Conservation (phyloP, 2,797 vertebrate species). For the Limnodromus scolopaceus region DNA sequence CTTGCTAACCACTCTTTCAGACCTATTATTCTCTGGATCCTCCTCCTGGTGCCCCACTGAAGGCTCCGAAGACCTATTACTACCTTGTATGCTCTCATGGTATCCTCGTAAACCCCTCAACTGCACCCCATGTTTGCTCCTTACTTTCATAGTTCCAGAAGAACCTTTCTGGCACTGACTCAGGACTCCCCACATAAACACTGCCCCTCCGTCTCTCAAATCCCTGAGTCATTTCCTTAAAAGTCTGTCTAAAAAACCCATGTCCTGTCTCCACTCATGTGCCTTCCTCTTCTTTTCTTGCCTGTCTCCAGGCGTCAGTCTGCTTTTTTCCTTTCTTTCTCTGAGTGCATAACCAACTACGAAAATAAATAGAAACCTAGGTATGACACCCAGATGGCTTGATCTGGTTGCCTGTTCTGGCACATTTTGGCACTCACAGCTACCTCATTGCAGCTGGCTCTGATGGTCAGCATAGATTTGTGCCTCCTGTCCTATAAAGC, state of each 20-base stretch:
- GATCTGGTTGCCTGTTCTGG: neutral
- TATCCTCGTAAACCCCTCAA: neutral
- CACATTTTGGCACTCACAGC: accelerated
- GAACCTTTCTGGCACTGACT: neutral
- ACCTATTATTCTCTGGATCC: neutral
- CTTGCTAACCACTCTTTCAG: neutral
- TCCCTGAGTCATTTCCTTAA: neutral
- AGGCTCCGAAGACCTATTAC: neutral
- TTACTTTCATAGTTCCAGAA: neutral
- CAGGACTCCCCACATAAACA: neutral
- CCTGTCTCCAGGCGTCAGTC: neutral
- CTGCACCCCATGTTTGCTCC: neutral
- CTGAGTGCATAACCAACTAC: neutral
- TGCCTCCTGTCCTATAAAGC: neutral
- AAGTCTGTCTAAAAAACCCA: neutral
- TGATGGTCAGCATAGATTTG: neutral
- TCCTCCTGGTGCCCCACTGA: neutral
- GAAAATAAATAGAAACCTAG: neutral
- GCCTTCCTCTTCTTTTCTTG: neutral
- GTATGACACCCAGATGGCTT: neutral
- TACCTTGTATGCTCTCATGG: neutral
- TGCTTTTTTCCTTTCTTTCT: neutral
- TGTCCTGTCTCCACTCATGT: neutral
- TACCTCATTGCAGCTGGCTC: neutral
- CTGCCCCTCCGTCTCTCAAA: neutral